These are phyloP conservation scores for Diuraphis noxia DNA, from an alignment of 1,140 invertebrate species.

Conservation along the genomic window DNA sequence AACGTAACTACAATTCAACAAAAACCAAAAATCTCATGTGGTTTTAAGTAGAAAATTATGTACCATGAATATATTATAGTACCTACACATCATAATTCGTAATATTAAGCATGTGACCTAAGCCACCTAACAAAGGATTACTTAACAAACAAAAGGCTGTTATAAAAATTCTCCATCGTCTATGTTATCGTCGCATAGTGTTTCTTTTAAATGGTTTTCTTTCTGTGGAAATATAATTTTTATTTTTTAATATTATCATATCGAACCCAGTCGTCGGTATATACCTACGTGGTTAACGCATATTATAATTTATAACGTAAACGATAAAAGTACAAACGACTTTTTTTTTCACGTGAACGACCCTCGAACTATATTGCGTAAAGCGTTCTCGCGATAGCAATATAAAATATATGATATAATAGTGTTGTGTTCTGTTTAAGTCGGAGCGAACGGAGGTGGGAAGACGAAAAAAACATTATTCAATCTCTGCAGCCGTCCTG, in stretches of 20 bases:
- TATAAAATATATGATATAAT: neutral
- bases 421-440: neutral
- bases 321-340: neutral
- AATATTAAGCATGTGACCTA: too few species aligned
- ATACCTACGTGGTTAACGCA: neutral
- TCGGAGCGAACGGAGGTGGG: neutral
- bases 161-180: neutral
- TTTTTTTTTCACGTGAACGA: neutral
- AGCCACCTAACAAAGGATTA: too few species aligned
- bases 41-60: neutral
- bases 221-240: neutral
- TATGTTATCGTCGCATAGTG: neutral
- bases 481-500: neutral
- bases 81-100: too few species aligned
- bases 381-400: neutral
- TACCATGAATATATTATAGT: neutral
- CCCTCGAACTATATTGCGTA: neutral
- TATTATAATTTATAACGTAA: neutral
- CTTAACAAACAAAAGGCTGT: neutral
- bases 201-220: neutral
- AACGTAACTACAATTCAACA: too few species aligned
- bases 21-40: neutral
- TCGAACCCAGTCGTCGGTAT: neutral
- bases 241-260: neutral
- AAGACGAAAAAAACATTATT: conserved; percentile 17